Evolutionary conservation across 2,888 invertebrate species (phyloP).

Genomic region (Cantharis lateralis): DNA sequence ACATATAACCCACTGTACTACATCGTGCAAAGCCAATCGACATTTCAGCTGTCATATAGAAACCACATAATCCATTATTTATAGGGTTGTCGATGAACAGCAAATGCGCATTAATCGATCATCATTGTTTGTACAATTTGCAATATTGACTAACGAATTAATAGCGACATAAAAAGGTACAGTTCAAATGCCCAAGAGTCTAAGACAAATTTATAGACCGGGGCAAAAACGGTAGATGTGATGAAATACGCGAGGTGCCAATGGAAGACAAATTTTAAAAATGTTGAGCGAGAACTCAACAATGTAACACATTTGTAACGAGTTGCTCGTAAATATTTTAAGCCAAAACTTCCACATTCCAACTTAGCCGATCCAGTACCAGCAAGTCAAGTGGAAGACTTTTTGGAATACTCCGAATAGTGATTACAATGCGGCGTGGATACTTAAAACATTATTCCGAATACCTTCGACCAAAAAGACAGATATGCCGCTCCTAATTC

Average conservation of each 20-base stretch:
- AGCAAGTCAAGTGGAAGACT: not conserved
- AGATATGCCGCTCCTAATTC: conserved; percentile 29
- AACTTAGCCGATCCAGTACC: not conserved
- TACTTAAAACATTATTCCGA: not conserved
- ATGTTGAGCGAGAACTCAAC: not conserved
- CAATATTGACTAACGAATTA: not conserved
- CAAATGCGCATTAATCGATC: conserved; percentile 8
- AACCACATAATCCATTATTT: conserved; percentile 22
- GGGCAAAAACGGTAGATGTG: not conserved
- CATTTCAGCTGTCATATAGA: conserved; percentile 37
- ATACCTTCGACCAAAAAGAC: conserved; percentile 12
- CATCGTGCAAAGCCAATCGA: conserved; percentile 44
- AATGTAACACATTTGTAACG: not conserved
- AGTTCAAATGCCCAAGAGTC: not conserved
- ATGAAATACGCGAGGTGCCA: not conserved
- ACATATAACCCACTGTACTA: conserved; percentile 44
- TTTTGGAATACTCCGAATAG: not conserved
- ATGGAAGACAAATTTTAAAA: not conserved
- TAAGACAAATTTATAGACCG: not conserved
- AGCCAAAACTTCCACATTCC: not conserved
- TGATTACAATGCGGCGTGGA: not conserved
- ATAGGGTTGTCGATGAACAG: conserved; percentile 11
- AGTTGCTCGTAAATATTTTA: not conserved
- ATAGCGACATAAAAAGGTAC: not conserved
- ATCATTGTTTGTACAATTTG: conserved; percentile 1